These are phyloP conservation scores for Muscicapa striata DNA, from an alignment of 2,797 vertebrate genomes.

Conservation along the genomic window DNA sequence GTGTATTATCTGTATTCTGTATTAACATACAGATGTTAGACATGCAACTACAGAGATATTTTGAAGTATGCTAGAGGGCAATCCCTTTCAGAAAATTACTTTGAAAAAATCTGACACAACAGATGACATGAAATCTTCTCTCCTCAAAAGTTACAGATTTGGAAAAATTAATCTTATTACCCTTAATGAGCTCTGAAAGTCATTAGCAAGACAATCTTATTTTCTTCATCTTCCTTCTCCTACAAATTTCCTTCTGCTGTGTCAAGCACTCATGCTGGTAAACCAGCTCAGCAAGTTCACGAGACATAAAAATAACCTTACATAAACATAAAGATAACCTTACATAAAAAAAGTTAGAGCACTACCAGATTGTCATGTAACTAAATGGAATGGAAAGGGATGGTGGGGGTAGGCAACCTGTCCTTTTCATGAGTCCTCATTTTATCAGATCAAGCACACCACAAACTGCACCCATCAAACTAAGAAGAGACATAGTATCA, in stretches of 20 bases:
- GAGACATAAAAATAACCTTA: constrained; percentile 7
- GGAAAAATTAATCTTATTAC: neutral
- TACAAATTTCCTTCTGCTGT: neutral
- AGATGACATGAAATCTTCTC: neutral
- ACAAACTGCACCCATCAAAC: neutral
- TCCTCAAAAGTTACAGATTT: neutral
- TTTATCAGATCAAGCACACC: neutral
- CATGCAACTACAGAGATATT: neutral
- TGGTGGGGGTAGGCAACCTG: neutral
- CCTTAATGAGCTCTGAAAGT: neutral
- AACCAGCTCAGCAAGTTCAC: constrained; percentile 11
- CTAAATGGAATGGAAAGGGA: neutral
- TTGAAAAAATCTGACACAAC: neutral
- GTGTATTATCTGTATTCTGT: neutral
- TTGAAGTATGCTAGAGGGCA: neutral
- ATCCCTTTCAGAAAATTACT: neutral
- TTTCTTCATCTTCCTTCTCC: neutral
- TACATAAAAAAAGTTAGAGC: neutral
- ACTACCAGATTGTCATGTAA: neutral
- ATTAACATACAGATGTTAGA: neutral
- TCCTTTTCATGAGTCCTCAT: neutral
- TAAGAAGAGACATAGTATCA: neutral
- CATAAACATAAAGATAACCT: neutral
- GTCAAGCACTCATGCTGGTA: neutral
- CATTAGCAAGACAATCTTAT: neutral